Percentiles rank a stretch among this genome's conserved stretches.
phyloP scores from a whole-genome alignment of 2,113 vertebrate species.

The Ceyx melanurus region DNA sequence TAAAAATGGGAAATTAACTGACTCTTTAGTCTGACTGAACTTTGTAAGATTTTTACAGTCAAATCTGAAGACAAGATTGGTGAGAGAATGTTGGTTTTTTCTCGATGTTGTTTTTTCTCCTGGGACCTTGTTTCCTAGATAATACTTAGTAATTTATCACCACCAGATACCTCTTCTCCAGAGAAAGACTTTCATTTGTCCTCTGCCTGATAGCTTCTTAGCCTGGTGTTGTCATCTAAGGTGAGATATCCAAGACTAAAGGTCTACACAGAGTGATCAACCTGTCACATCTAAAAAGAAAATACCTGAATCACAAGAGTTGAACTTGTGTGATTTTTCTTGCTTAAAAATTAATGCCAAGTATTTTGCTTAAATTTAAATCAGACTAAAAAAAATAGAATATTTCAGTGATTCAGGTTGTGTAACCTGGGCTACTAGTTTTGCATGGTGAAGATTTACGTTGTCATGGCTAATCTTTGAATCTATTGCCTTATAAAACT shows the following conservation, averaged over 20 bases:
- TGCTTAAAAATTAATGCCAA: not conserved
- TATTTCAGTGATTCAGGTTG: not conserved
- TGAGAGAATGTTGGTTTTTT: not conserved
- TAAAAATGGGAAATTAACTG: not conserved
- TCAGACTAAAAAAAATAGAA: not conserved
- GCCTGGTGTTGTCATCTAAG: not conserved
- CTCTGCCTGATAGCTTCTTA: not conserved
- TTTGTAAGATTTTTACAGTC: not conserved
- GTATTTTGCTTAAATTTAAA: not conserved
- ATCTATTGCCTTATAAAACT: not conserved
- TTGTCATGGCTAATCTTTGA: not conserved
- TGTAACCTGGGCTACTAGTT: not conserved
- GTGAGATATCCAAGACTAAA: not conserved
- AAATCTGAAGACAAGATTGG: not conserved
- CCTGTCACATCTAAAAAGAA: not conserved
- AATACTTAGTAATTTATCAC: not conserved
- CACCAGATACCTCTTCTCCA: not conserved
- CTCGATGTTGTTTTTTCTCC: not conserved
- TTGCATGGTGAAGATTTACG: not conserved
- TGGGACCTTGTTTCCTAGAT: not conserved
- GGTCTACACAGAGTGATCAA: not conserved
- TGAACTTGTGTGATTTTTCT: not conserved
- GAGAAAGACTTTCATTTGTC: not conserved
- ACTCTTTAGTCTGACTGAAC: not conserved
- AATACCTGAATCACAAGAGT: not conserved